phyloP scores from a whole-genome alignment of 2,888 invertebrate genomes.

The Harpalus rubripes region DNA sequence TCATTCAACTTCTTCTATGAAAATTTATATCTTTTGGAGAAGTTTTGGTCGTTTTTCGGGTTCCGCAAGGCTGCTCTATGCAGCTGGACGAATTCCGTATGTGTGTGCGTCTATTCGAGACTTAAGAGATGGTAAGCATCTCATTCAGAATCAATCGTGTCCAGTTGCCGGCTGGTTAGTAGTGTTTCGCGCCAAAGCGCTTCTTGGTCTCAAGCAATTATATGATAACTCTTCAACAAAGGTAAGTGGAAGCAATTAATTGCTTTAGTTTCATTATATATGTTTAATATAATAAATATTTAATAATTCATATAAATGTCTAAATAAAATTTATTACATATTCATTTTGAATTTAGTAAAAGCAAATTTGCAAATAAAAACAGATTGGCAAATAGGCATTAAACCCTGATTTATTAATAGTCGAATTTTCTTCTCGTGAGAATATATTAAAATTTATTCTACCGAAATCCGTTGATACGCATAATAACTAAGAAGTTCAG shows the following conservation, averaged over 20 bases:
- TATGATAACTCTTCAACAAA: neutral
- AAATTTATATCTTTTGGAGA: neutral
- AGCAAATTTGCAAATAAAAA: too few species aligned
- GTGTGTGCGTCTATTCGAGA: conserved; percentile 1
- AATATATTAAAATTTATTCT: too few species aligned
- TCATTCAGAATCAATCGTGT: conserved; percentile 30
- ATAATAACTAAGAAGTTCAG: too few species aligned
- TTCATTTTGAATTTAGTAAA: too few species aligned
- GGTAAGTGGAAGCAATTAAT: conserved; percentile 8
- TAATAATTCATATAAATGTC: too few species aligned
- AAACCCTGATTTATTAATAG: too few species aligned
- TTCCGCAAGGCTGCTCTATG: conserved; percentile 15
- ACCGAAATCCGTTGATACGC: too few species aligned
- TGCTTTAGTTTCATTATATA: neutral
- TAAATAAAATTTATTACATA: too few species aligned
- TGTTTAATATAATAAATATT: neutral
- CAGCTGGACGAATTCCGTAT: neutral
- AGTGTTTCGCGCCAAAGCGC: conserved; percentile 38
- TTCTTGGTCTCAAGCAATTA: conserved; percentile 2
- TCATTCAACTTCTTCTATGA: neutral
- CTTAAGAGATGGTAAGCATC: conserved; percentile 12
- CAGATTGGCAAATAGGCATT: too few species aligned
- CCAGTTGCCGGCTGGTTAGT: conserved; percentile 31
- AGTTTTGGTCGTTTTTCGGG: conserved; percentile 27
- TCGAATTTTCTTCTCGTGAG: too few species aligned